phyloP scores from a whole-genome alignment of 1,140 invertebrate genomes.

The Leptoteleia sp. region DNA sequence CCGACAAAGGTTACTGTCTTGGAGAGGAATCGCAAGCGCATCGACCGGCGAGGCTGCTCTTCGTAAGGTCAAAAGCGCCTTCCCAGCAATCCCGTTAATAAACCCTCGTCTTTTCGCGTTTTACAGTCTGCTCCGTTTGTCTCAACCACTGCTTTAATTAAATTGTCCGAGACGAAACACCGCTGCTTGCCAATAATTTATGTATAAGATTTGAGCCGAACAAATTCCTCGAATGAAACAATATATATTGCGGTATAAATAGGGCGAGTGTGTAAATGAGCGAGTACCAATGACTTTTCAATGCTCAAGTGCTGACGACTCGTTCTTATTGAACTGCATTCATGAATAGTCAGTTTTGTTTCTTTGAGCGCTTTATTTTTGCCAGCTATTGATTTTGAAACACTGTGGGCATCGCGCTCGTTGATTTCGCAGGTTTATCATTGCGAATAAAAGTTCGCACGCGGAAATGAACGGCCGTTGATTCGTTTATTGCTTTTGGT shows the following conservation, averaged over 20 bases:
- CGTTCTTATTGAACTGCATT: slow-evolving; percentile 42
- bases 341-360: slow-evolving; percentile 51
- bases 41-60: slow-evolving; percentile 25
- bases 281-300: slow-evolving; percentile 36
- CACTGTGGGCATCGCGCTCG: background rate
- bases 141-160: slow-evolving; percentile 18
- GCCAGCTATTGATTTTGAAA: slow-evolving; percentile 23
- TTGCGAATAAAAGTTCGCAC: background rate
- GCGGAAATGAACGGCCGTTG: background rate
- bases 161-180: slow-evolving; percentile 6
- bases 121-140: slow-evolving; percentile 2
- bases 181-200: slow-evolving; percentile 24
- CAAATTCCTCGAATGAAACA: slow-evolving; percentile 11
- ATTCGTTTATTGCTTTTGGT: too few relatives aligned
- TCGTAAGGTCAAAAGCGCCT: slow-evolving; percentile 32
- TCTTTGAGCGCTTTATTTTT: slow-evolving; percentile 26
- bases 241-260: slow-evolving; percentile 32
- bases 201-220: slow-evolving; percentile 20
- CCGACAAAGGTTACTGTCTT: slow-evolving; percentile 42
- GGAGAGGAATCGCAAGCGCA: slow-evolving; percentile 10
- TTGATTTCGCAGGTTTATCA: background rate
- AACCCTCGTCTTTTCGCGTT: slow-evolving; percentile 34
- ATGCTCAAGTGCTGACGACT: slow-evolving; percentile 28
- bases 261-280: slow-evolving; percentile 23
- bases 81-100: slow-evolving; percentile 10